These are phyloP conservation scores for Andinoacara biseriatus DNA, from an alignment of 2,113 vertebrate genomes.

Conservation along the genomic window DNA sequence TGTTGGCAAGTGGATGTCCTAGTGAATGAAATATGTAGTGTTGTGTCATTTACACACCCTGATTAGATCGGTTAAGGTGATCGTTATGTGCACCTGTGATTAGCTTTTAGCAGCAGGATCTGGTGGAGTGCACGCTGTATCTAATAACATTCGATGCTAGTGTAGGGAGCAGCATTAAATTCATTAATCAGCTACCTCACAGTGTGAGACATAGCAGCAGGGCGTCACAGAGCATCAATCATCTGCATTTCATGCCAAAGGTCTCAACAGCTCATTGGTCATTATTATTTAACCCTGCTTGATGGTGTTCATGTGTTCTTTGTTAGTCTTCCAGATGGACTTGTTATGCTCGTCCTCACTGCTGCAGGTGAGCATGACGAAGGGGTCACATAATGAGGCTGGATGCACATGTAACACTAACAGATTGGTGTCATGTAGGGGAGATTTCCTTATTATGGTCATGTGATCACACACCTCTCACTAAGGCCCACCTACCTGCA, in stretches of 20 bases:
- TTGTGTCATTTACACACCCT: conserved; percentile 48
- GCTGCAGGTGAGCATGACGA: not conserved
- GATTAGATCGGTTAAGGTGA: conserved; percentile 16
- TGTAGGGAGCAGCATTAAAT: not conserved
- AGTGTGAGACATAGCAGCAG: not conserved
- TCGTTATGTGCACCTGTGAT: conserved; percentile 10
- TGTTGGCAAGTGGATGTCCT: conserved; percentile 50
- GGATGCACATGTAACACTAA: not conserved
- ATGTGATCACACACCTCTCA: too few species aligned
- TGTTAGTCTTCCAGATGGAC: conserved; percentile 3
- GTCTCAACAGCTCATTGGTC: conserved; percentile 23
- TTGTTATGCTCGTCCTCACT: not conserved
- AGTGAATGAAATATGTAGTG: conserved; percentile 49
- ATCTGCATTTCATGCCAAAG: conserved; percentile 52
- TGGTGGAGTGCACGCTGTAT: not conserved
- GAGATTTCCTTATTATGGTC: not conserved
- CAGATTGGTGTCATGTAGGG: not conserved
- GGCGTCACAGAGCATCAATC: not conserved
- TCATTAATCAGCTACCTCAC: not conserved
- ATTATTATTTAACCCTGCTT: not conserved
- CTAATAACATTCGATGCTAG: not conserved
- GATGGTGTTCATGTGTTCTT: conserved; percentile 21
- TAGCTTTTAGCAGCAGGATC: not conserved
- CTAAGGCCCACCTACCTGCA: too few species aligned
- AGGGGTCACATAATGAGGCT: not conserved